Conservation (phyloP, 2,797 vertebrate genomes). For the Gila robusta region DNA sequence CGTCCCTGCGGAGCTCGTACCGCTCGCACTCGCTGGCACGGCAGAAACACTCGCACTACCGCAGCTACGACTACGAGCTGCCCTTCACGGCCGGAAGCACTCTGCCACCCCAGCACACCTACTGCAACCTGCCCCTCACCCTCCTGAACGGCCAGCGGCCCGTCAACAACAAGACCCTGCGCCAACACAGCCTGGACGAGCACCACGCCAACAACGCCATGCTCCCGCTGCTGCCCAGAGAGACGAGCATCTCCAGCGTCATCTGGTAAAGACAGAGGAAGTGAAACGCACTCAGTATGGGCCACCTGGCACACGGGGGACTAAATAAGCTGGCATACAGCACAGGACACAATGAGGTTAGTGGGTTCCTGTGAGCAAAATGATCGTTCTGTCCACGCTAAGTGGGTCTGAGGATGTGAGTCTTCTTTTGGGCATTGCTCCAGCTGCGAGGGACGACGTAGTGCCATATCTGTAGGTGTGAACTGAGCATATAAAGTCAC, state of each 20-base stretch:
- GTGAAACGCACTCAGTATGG: background rate
- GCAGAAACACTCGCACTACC: slow-evolving; percentile 98
- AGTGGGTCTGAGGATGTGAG: slow-evolving; percentile 42
- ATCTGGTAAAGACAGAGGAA: slow-evolving; percentile 87
- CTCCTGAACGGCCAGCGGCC: slow-evolving; percentile 98
- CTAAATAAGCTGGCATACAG: slow-evolving; percentile 28
- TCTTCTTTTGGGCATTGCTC: slow-evolving; percentile 43
- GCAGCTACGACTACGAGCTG: slow-evolving; percentile 96
- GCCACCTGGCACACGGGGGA: slow-evolving; percentile 13
- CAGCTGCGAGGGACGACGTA: slow-evolving; percentile 29
- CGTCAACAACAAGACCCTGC: slow-evolving; percentile 89
- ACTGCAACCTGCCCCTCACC: slow-evolving; percentile 99
- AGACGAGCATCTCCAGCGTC: slow-evolving; percentile 99
- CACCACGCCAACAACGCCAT: slow-evolving; percentile 97
- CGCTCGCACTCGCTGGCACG: slow-evolving; percentile 94
- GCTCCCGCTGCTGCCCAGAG: slow-evolving; percentile 95
- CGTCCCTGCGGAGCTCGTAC: slow-evolving; percentile 96
- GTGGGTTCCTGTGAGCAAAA: slow-evolving; percentile 28
- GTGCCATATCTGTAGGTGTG: slow-evolving; percentile 55
- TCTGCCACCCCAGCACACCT: slow-evolving; percentile 98
- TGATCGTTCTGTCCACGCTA: slow-evolving; percentile 37
- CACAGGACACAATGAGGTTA: slow-evolving; percentile 41
- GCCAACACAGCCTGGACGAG: slow-evolving; percentile 96
- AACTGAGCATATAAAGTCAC: slow-evolving; percentile 60
- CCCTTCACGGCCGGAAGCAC: slow-evolving; percentile 89